phyloP scores from a whole-genome alignment of 2,888 invertebrate species.

The Agrenia bidenticulata region DNA sequence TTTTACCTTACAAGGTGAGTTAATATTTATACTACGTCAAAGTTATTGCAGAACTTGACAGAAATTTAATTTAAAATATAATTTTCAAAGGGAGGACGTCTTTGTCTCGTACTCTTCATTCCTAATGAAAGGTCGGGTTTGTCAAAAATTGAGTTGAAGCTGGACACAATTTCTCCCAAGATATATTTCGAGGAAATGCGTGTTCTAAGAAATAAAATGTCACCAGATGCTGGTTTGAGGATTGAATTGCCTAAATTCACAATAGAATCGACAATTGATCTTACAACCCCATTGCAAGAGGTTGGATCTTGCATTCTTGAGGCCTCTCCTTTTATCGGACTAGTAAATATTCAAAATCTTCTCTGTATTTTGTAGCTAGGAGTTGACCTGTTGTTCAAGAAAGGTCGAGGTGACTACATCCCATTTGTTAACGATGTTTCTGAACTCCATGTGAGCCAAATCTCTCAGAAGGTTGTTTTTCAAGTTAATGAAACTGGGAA shows the following conservation, averaged over 20 bases:
- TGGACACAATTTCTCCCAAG: constrained; percentile 24
- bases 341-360: no score
- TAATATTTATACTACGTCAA: neutral
- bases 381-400: constrained; percentile 22
- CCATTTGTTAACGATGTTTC: constrained; percentile 18
- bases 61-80: neutral
- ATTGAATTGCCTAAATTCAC: constrained; percentile 24
- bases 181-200: constrained; percentile 25
- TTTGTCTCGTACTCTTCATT: constrained; percentile 25
- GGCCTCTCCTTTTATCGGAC: no score
- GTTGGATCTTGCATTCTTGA: constrained; percentile 6
- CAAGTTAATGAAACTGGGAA: constrained; percentile 22
- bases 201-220: constrained; percentile 20
- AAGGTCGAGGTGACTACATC: constrained; percentile 25
- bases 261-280: constrained; percentile 31
- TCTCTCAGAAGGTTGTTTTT: constrained; percentile 28
- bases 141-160: constrained; percentile 15
- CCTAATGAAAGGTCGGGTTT: constrained; percentile 25
- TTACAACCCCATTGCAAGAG: constrained; percentile 29
- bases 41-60: neutral
- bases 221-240: constrained; percentile 1
- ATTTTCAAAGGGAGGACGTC: constrained; percentile 21
- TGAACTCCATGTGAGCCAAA: constrained; percentile 23
- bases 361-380: constrained; percentile 21
- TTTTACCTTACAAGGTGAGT: constrained; percentile 22